A percentile compares a stretch with the other conserved stretches of the same genome.
These are phyloP conservation scores for Drosophila nasuta DNA, from an alignment of 1,140 invertebrate species.

Conservation along the genomic window DNA sequence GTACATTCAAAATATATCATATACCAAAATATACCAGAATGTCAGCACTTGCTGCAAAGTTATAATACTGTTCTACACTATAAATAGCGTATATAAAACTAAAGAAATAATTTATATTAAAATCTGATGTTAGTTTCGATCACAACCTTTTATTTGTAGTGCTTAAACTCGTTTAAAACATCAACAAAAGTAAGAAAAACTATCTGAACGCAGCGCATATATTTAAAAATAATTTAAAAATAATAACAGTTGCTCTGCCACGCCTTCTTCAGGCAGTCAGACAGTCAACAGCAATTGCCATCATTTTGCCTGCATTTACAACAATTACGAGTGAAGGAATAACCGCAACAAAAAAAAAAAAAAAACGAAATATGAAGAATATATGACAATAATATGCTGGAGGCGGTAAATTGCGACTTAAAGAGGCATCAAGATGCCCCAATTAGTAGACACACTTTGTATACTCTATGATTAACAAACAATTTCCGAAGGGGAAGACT, in stretches of 20 bases:
- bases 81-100: no score
- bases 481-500: background rate
- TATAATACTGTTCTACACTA: no score
- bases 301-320: constrained; percentile 27
- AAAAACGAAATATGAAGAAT: background rate
- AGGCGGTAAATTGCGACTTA: constrained; percentile 16
- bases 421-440: constrained; percentile 10
- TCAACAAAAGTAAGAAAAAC: background rate
- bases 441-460: constrained; percentile 33
- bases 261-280: constrained; percentile 4
- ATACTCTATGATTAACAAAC: constrained; percentile 20
- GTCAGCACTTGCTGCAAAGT: no score
- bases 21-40: no score
- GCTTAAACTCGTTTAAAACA: background rate
- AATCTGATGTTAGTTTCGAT: no score
- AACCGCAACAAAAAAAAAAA: background rate
- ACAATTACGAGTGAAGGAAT: constrained; percentile 30
- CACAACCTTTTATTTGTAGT: background rate
- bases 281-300: constrained; percentile 9
- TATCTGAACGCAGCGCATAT: constrained; percentile 28
- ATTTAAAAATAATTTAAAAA: constrained; percentile 50
- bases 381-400: constrained; percentile 29
- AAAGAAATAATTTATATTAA: no score
- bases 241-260: constrained; percentile 43
- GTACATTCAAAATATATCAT: no score